phyloP scores from a whole-genome alignment of 92 coral and sea anemone genomes.

The Paramuricea clavata region DNA sequence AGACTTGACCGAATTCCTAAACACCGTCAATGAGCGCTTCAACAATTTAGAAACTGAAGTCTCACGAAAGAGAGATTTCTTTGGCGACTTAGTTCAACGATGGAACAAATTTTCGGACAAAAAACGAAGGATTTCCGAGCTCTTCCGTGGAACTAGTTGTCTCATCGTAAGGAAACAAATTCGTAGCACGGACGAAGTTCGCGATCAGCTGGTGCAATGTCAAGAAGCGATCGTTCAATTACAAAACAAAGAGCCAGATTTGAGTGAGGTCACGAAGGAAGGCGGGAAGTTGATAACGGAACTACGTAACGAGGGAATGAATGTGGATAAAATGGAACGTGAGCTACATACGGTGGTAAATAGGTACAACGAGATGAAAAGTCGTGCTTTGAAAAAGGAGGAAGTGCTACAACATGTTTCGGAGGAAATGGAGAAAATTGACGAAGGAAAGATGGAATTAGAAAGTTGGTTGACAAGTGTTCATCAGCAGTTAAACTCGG shows the following conservation, averaged over 20 bases:
- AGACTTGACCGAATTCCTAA: conserved; percentile 76
- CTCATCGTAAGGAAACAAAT: conserved; percentile 81
- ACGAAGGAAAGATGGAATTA: conserved; percentile 86
- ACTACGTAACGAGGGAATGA: conserved; percentile 85
- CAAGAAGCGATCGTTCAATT: conserved; percentile 79
- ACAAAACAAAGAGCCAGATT: conserved; percentile 69
- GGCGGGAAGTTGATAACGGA: conserved; percentile 81
- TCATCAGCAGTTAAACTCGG: conserved; percentile 72
- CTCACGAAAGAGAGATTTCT: conserved; percentile 83
- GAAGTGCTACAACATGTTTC: conserved; percentile 86
- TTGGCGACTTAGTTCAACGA: conserved; percentile 78
- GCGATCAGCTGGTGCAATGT: conserved; percentile 87
- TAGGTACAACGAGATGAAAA: conserved; percentile 35
- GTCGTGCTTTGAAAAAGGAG: conserved; percentile 44
- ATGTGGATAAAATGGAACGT: conserved; percentile 80
- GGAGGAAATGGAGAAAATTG: conserved; percentile 86
- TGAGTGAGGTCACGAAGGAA: conserved; percentile 85
- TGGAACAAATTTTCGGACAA: conserved; percentile 89
- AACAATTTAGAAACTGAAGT: conserved; percentile 85
- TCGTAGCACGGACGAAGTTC: conserved; percentile 80
- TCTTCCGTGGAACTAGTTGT: conserved; percentile 85
- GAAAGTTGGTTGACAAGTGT: conserved; percentile 86
- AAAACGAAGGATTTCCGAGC: conserved; percentile 86
- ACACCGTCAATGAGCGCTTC: conserved; percentile 83
- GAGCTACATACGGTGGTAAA: conserved; percentile 80